phyloP scores from a whole-genome alignment of 2,888 invertebrate species.

The Eristalinus sepulchralis region DNA sequence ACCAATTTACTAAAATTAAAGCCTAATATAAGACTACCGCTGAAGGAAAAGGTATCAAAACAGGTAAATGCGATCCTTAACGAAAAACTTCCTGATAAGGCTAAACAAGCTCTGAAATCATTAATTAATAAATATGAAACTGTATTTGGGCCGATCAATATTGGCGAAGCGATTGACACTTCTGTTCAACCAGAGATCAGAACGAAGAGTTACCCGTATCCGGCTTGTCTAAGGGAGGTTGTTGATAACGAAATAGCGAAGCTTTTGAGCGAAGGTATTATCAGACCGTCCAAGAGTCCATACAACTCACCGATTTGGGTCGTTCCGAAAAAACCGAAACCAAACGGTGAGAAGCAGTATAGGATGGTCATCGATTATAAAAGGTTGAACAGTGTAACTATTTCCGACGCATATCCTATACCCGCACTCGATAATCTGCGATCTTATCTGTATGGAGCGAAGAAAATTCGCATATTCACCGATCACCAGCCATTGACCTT shows the following conservation, averaged over 20 bases:
- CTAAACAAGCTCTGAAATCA: background rate
- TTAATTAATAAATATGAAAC: background rate
- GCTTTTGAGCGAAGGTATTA: conserved; percentile 15
- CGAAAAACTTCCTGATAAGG: background rate
- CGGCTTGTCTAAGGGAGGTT: conserved; percentile 17
- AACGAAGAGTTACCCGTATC: conserved; percentile 61
- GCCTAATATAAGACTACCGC: conserved; percentile 24
- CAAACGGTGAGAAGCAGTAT: background rate
- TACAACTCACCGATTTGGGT: conserved; percentile 3
- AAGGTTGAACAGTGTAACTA: background rate
- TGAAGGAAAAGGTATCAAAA: conserved; percentile 25
- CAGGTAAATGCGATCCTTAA: conserved; percentile 25
- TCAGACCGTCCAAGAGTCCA: conserved; percentile 27
- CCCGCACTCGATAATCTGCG: background rate
- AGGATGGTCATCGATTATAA: background rate
- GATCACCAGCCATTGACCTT: conserved; percentile 24
- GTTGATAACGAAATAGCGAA: conserved; percentile 27
- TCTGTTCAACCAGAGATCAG: conserved; percentile 50
- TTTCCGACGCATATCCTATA: conserved; percentile 11
- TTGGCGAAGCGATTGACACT: conserved; percentile 8
- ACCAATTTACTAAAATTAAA: background rate
- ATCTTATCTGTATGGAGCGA: conserved; percentile 19
- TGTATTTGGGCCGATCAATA: conserved; percentile 17
- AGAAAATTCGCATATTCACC: conserved; percentile 14
- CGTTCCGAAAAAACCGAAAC: conserved; percentile 28